Evolutionary conservation across 1,140 invertebrate genomes (phyloP).

Genomic region (Lepidotrigona ventralis): DNA sequence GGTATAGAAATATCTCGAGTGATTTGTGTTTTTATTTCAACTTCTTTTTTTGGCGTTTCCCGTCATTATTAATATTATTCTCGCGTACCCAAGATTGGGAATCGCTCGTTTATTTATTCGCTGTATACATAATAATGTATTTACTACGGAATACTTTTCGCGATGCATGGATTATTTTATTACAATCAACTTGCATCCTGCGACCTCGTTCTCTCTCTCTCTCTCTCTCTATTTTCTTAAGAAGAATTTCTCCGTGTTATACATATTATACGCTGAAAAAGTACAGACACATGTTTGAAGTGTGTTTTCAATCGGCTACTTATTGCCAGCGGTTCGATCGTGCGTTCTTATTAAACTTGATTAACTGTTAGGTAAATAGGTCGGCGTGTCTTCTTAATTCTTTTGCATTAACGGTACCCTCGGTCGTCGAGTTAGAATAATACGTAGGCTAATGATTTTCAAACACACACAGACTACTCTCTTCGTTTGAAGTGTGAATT

Average conservation of each 20-base stretch:
- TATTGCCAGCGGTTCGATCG: neutral
- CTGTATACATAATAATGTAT: neutral
- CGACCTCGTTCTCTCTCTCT: neutral
- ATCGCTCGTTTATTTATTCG: too few species aligned
- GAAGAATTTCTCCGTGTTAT: neutral
- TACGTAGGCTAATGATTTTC: neutral
- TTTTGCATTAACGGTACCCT: slow-evolving; percentile 27
- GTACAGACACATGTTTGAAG: neutral
- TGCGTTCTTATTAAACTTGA: neutral
- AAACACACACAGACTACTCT: neutral
- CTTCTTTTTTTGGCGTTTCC: too few species aligned
- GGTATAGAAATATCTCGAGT: too few species aligned
- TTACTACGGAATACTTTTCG: neutral
- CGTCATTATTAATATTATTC: too few species aligned
- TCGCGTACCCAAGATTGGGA: too few species aligned
- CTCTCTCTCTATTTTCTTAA: neutral
- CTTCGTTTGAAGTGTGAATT: neutral
- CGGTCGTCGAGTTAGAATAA: slow-evolving; percentile 2
- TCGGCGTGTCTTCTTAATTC: neutral
- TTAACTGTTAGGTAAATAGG: slow-evolving; percentile 17
- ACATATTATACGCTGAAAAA: neutral
- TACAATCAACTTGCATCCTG: neutral
- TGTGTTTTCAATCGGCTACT: neutral
- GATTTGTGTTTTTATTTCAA: too few species aligned
- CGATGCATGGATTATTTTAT: neutral